Evolutionary conservation across 1,140 invertebrate genomes (phyloP).

Genomic region (Ylistrum balloti): DNA sequence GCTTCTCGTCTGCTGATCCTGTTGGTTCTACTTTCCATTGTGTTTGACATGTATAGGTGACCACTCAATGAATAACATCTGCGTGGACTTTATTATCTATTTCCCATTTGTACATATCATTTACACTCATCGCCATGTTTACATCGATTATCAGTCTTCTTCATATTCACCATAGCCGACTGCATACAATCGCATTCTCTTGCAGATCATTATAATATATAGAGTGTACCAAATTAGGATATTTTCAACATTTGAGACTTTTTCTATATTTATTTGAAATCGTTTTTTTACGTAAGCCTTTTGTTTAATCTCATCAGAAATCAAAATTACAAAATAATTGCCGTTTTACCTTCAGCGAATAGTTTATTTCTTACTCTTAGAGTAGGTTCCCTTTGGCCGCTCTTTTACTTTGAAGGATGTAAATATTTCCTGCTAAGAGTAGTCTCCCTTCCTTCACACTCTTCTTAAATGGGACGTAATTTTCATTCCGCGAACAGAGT

Average conservation of each 20-base stretch:
- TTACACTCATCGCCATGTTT: neutral
- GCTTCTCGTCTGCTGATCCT: neutral
- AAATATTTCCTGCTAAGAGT: neutral
- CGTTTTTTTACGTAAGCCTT: too few species aligned
- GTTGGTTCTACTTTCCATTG: neutral
- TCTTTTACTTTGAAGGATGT: neutral
- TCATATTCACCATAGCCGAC: neutral
- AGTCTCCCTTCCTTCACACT: neutral
- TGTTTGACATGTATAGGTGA: neutral
- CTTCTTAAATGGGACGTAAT: too few species aligned
- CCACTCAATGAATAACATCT: neutral
- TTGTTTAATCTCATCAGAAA: too few species aligned
- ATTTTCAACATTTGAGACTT: neutral
- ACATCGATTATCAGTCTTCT: neutral
- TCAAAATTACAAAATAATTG: too few species aligned
- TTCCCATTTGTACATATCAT: slow-evolving; percentile 22
- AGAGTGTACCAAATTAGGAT: neutral
- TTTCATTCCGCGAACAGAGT: too few species aligned
- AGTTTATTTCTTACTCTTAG: neutral
- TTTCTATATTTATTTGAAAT: neutral
- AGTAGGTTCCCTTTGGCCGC: neutral
- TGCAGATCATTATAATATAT: neutral
- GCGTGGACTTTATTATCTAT: neutral
- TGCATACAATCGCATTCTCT: neutral
- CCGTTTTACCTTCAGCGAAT: neutral